phyloP scores from a whole-genome alignment of 1,140 invertebrate species.

The Aphidius ervi region DNA sequence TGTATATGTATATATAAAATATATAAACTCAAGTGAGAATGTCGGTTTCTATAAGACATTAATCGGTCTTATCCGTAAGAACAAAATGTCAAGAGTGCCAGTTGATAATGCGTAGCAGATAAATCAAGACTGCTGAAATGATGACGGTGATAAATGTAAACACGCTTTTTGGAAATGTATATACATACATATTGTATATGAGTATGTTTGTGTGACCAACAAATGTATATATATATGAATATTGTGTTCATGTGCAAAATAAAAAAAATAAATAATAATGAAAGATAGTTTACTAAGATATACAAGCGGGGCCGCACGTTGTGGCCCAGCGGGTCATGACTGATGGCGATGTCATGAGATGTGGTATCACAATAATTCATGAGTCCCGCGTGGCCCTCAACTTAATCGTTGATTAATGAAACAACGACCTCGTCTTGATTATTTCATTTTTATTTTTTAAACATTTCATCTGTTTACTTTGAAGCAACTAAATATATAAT shows the following conservation, averaged over 20 bases:
- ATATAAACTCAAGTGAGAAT: slow-evolving; percentile 10
- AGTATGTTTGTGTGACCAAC: slow-evolving; percentile 8
- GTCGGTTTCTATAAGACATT: slow-evolving; percentile 24
- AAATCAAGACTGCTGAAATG: slow-evolving; percentile 54
- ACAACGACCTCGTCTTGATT: slow-evolving; percentile 40
- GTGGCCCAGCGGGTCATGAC: slow-evolving; percentile 42
- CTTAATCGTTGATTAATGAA: slow-evolving; percentile 54
- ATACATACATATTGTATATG: not conserved
- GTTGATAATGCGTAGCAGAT: slow-evolving; percentile 50
- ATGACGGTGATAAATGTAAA: slow-evolving; percentile 55
- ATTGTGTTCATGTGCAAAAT: slow-evolving; percentile 14
- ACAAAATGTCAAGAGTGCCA: slow-evolving; percentile 53
- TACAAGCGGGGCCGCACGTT: slow-evolving; percentile 31
- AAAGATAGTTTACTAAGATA: slow-evolving; percentile 10
- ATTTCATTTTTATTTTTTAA: slow-evolving; percentile 25
- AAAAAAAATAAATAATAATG: slow-evolving; percentile 9
- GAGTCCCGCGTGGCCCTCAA: slow-evolving; percentile 42
- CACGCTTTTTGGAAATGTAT: slow-evolving; percentile 33
- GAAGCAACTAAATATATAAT: no score
- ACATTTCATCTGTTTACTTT: slow-evolving; percentile 6
- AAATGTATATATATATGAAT: no score
- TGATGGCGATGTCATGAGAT: slow-evolving; percentile 53
- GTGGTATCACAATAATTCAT: slow-evolving; percentile 54
- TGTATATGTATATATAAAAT: no score
- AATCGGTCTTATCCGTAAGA: slow-evolving; percentile 48